Percentiles rank a stretch among this genome's conserved stretches.
phyloP scores from a whole-genome alignment of 2,113 vertebrate species.

The Cnemophilus loriae region DNA sequence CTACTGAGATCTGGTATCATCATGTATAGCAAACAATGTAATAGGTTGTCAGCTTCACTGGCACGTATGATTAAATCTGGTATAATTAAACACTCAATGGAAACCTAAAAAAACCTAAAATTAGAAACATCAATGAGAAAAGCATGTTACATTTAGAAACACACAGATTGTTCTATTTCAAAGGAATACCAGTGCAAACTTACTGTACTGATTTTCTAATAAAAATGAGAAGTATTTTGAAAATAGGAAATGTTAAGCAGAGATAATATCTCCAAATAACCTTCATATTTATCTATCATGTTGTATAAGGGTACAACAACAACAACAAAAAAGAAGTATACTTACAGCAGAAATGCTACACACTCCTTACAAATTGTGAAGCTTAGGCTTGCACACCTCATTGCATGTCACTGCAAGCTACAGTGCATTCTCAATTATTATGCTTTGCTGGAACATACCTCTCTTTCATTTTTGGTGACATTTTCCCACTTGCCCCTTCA shows the following conservation, averaged over 20 bases:
- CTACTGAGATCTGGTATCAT: no score
- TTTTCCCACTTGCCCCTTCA: background rate
- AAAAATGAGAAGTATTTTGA: background rate
- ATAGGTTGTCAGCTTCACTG: background rate
- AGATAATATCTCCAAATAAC: background rate
- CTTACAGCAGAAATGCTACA: background rate
- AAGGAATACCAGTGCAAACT: background rate
- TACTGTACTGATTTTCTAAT: background rate
- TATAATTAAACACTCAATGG: background rate
- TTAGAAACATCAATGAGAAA: background rate
- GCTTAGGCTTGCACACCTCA: background rate
- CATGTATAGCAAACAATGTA: background rate
- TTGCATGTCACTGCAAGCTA: background rate
- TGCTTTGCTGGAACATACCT: background rate
- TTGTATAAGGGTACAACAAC: background rate
- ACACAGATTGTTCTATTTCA: fast-evolving
- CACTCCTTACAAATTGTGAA: background rate
- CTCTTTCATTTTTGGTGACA: background rate
- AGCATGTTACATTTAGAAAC: background rate
- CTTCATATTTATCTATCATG: background rate
- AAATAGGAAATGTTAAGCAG: background rate
- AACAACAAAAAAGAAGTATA: background rate
- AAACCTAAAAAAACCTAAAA: background rate
- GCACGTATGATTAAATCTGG: background rate
- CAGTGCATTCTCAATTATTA: background rate